Base-by-base conservation (phyloP, 1,140 invertebrate genomes). In the Leptestheria dahalacensis region DNA sequence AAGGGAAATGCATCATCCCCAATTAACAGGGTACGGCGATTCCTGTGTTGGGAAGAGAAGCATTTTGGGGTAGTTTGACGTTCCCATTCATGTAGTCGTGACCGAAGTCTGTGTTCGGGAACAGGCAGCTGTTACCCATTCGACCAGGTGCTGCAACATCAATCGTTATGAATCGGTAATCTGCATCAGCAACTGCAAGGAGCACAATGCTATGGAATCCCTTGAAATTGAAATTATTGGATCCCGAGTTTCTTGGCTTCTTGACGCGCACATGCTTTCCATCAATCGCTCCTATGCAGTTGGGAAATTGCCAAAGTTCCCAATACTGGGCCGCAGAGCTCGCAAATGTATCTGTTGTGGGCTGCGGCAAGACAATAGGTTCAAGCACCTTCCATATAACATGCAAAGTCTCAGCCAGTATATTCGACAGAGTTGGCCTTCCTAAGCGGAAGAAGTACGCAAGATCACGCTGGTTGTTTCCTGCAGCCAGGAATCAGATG, bases 211-310 rank as follows among this genome's bases (percentile, higher is more conserved):
- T 75, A 66, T 72, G 75, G 52, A 63, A 70, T 23, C 67, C 63
- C 60, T 78, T 79, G 61, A 78, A 78, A 64, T 78, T 79, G 49
- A 67, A 75, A 70, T 68, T 79, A 11, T 68, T 63, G 9, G 66
- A 64, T 55, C 76, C 76, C 61, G 67, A 68, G 28, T 69, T 63
- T 21, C 48, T 4, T 71, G 77, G 61, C 66, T 72, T 61, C 70
- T 75, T 69, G 62, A 71, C 70, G 1, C 65, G 57, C 20, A 78
- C 55, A 64, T 79, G 75, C 61, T 77, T 78, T 1, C 76, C 75
- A 66, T 78, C 75, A 10, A 76, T 66, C 23, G 73, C 66, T 4
- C 72, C 73, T 52, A 73, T 60, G 57, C 68, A 71, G 57, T 71
- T 63, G 47, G 66, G 71, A 63, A 73, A 74, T 57, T 70, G 61